These are phyloP conservation scores for Ceuthmochares aereus DNA, from an alignment of 2,113 vertebrate species.

Conservation along the genomic window DNA sequence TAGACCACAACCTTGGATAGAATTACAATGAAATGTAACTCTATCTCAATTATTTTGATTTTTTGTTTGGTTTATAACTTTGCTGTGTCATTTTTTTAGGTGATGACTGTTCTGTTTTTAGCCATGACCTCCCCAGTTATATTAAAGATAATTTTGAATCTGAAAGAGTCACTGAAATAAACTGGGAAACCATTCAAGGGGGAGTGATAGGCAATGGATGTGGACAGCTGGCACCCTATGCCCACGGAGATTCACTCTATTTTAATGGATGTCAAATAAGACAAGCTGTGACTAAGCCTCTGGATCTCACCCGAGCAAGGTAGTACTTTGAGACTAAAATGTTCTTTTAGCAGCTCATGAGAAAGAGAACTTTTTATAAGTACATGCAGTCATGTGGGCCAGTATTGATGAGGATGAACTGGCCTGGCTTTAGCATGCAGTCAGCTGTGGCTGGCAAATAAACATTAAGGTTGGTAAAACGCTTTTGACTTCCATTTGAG, in stretches of 20 bases:
- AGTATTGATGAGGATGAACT: not conserved
- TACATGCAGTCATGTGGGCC: not conserved
- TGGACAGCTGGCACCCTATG: conserved; percentile 94
- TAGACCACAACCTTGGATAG: not conserved
- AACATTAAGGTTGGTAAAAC: not conserved
- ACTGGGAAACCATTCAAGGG: conserved; percentile 96
- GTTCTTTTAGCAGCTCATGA: not conserved
- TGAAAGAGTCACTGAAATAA: conserved; percentile 88
- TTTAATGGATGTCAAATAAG: conserved; percentile 96
- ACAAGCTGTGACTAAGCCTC: conserved; percentile 93
- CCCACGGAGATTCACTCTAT: conserved; percentile 96
- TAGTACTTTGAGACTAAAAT: conserved; percentile 66
- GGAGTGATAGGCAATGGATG: conserved; percentile 94
- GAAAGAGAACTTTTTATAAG: not conserved
- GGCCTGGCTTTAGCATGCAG: not conserved
- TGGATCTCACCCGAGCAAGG: conserved; percentile 98
- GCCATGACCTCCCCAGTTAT: conserved; percentile 91
- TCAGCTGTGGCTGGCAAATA: not conserved
- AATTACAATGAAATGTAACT: not conserved
- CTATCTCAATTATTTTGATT: not conserved
- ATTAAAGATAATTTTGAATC: conserved; percentile 99
- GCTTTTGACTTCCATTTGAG: not conserved
- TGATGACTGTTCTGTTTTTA: conserved; percentile 93
- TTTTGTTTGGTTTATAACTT: not conserved
- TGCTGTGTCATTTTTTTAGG: conserved; percentile 76